Conservation (phyloP, 2,113 vertebrate genomes). For the Spilogale gracilis region DNA sequence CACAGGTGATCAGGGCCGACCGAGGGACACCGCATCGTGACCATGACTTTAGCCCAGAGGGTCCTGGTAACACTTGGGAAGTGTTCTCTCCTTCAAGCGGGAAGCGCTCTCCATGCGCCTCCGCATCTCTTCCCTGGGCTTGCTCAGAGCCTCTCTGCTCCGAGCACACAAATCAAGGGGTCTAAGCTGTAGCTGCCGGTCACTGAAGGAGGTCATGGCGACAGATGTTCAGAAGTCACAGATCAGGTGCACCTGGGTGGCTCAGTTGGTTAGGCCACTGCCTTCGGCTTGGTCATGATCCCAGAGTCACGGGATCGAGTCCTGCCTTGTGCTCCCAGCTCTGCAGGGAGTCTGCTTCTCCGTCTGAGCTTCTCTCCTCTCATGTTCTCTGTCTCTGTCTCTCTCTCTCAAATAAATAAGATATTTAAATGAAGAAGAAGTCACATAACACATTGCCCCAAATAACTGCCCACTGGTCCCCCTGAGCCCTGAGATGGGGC, state of each 20-base stretch:
- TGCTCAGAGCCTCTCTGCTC: neutral
- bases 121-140: neutral
- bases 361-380: too few relatives aligned
- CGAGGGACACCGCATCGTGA: accelerated
- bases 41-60: accelerated
- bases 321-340: too few relatives aligned
- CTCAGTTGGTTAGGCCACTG: too few relatives aligned
- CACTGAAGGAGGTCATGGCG: accelerated
- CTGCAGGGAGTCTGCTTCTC: too few relatives aligned
- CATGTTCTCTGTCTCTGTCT: too few relatives aligned
- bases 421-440: too few relatives aligned
- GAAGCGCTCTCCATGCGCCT: neutral
- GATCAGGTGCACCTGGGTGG: too few relatives aligned
- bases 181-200: neutral
- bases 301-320: too few relatives aligned
- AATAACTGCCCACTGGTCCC: neutral
- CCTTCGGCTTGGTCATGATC: too few relatives aligned
- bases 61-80: neutral
- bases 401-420: too few relatives aligned
- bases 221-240: accelerated
- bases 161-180: accelerated
- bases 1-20: accelerated
- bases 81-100: neutral
- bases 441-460: neutral
- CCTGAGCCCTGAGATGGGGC: neutral